phyloP scores from a whole-genome alignment of 1,140 invertebrate genomes.

The Cepaea nemoralis region DNA sequence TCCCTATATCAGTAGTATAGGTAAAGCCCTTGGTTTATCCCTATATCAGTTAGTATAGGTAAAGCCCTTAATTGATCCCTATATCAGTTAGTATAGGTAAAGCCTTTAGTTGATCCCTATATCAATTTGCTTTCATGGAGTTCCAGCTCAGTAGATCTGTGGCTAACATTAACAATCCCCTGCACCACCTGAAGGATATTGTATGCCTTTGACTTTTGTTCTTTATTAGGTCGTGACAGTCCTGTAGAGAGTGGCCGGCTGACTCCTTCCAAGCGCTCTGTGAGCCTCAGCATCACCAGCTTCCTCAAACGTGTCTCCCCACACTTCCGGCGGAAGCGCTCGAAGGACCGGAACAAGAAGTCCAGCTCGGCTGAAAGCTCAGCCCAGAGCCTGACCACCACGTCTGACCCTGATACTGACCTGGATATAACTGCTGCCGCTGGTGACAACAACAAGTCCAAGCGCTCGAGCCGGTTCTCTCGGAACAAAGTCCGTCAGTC shows the following conservation, averaged over 20 bases:
- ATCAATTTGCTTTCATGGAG: too few relatives aligned
- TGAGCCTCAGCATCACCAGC: slow-evolving; percentile 60
- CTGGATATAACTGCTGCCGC: neutral
- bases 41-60: too few relatives aligned
- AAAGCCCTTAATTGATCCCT: too few relatives aligned
- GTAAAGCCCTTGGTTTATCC: too few relatives aligned
- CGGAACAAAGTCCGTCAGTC: slow-evolving; percentile 56
- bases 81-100: too few relatives aligned
- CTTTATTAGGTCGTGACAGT: slow-evolving; percentile 1
- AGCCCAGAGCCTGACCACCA: slow-evolving; percentile 49
- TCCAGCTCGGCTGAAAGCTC: slow-evolving; percentile 45
- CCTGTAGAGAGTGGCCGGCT: slow-evolving; percentile 41
- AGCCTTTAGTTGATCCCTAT: too few relatives aligned
- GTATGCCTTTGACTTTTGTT: neutral
- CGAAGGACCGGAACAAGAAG: slow-evolving; percentile 45
- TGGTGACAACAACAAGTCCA: neutral
- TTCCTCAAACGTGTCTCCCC: slow-evolving; percentile 61
- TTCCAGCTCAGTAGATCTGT: too few relatives aligned
- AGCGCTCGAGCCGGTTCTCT: slow-evolving; percentile 45
- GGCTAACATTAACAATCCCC: too few relatives aligned
- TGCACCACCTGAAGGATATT: too few relatives aligned
- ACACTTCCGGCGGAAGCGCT: slow-evolving; percentile 47
- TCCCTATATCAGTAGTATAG: too few relatives aligned
- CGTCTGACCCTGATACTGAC: slow-evolving; percentile 30
- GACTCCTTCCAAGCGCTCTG: slow-evolving; percentile 53